Conservation (phyloP, 2,113 vertebrate genomes). For the Cyprinodon tularosa region DNA sequence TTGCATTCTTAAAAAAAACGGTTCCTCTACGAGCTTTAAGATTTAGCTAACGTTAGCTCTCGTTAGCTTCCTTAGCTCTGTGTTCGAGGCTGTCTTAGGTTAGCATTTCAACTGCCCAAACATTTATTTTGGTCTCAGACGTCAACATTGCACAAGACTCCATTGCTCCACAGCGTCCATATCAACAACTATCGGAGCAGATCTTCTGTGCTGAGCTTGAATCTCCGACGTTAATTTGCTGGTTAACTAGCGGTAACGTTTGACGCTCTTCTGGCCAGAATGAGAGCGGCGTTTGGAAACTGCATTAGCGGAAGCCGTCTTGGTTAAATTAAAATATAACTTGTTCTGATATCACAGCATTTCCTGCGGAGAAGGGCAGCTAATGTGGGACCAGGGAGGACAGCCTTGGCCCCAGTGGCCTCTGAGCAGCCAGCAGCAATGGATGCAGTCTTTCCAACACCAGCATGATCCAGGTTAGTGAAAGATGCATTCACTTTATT, state of each 20-base stretch:
- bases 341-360: constrained; percentile 24
- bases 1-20: too few species aligned
- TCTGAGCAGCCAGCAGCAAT: constrained; percentile 97
- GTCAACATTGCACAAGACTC: neutral
- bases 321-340: neutral
- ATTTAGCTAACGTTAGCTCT: constrained; percentile 39
- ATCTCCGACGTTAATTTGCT: neutral
- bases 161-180: too few species aligned
- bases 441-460: constrained; percentile 99
- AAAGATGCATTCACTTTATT: neutral
- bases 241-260: neutral
- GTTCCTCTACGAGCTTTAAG: neutral
- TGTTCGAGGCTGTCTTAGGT: neutral
- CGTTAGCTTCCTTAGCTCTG: constrained; percentile 34
- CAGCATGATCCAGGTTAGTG: constrained; percentile 95
- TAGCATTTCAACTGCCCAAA: neutral
- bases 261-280: constrained; percentile 10
- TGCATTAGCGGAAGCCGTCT: neutral
- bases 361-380: constrained; percentile 54
- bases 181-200: neutral
- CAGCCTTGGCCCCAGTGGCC: constrained; percentile 99
- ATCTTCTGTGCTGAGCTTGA: neutral
- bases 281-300: neutral
- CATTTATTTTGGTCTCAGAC: constrained; percentile 1
- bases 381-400: constrained; percentile 99